phyloP scores from a whole-genome alignment of 2,888 invertebrate genomes.

The Caenorhabditis japonica region DNA sequence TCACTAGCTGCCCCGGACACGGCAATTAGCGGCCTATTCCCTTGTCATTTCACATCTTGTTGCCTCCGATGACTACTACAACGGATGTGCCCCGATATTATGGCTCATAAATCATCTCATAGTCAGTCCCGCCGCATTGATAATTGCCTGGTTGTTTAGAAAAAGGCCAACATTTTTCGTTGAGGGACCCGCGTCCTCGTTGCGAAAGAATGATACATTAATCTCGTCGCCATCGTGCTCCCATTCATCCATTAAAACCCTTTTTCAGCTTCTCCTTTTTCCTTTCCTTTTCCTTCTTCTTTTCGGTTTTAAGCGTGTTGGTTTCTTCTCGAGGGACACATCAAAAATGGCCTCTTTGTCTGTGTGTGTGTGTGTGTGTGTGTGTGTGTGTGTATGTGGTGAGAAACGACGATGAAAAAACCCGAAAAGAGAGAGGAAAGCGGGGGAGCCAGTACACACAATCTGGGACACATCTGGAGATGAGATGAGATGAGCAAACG shows the following conservation, averaged over 20 bases:
- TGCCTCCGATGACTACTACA: too few relatives aligned
- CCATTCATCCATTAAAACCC: constrained; percentile 30
- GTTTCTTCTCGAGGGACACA: constrained; percentile 46
- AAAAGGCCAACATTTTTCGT: constrained; percentile 18
- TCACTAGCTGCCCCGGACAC: too few relatives aligned
- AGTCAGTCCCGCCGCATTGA: too few relatives aligned
- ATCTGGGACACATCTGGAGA: constrained; percentile 7
- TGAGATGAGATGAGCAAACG: constrained; percentile 3
- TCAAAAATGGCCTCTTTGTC: constrained; percentile 47
- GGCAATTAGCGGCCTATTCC: too few relatives aligned
- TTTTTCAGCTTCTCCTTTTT: constrained; percentile 20
- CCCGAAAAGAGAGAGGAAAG: not conserved
- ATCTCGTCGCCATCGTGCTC: constrained; percentile 41
- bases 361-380: constrained; percentile 5
- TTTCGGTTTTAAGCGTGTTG: not conserved
- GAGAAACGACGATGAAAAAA: constrained; percentile 4
- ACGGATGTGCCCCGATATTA: too few relatives aligned
- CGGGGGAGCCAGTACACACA: too few relatives aligned
- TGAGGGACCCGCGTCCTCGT: constrained; percentile 7
- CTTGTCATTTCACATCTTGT: too few relatives aligned
- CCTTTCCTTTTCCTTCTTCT: not conserved
- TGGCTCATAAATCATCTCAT: too few relatives aligned
- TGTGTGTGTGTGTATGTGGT: not conserved
- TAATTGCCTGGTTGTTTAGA: too few relatives aligned
- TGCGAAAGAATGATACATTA: constrained; percentile 35